These are phyloP conservation scores for Gnatocerus cornutus DNA, from an alignment of 2,888 invertebrate species.

Conservation along the genomic window DNA sequence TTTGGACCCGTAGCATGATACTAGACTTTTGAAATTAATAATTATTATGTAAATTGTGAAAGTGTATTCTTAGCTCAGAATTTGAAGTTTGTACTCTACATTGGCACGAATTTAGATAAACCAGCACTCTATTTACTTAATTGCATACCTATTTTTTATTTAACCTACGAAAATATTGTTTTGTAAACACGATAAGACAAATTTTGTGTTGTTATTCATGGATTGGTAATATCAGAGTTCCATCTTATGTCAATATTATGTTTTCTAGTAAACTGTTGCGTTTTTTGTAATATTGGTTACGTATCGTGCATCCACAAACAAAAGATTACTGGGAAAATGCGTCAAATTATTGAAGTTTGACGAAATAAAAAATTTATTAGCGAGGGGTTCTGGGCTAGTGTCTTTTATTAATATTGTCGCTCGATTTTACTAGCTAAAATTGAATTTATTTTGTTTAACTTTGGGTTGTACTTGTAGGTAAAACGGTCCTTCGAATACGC, in stretches of 20 bases:
- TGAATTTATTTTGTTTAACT: too few relatives aligned
- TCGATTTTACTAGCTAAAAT: too few relatives aligned
- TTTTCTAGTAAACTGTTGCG: neutral
- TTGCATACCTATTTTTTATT: conserved; percentile 4
- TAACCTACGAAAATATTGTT: conserved; percentile 1
- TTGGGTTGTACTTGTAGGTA: conserved; percentile 71
- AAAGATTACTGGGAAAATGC: neutral
- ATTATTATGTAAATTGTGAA: too few relatives aligned
- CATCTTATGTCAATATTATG: neutral
- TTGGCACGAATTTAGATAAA: conserved; percentile 9
- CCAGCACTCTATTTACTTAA: neutral
- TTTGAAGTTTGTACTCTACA: conserved; percentile 2
- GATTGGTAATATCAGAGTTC: neutral
- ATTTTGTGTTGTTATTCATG: neutral
- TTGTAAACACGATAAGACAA: conserved; percentile 6
- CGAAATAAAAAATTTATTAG: too few relatives aligned
- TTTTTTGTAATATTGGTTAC: neutral
- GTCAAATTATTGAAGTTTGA: too few relatives aligned
- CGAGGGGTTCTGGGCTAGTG: too few relatives aligned
- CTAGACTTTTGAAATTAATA: too few relatives aligned
- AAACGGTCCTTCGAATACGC: conserved; percentile 98
- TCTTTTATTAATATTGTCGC: too few relatives aligned
- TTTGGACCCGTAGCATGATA: too few relatives aligned
- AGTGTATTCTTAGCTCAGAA: neutral
- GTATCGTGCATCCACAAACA: neutral